Percentiles rank a stretch among this genome's conserved stretches.
phyloP scores from a whole-genome alignment of 2,888 invertebrate genomes.

The Dicyrtomina minuta region DNA sequence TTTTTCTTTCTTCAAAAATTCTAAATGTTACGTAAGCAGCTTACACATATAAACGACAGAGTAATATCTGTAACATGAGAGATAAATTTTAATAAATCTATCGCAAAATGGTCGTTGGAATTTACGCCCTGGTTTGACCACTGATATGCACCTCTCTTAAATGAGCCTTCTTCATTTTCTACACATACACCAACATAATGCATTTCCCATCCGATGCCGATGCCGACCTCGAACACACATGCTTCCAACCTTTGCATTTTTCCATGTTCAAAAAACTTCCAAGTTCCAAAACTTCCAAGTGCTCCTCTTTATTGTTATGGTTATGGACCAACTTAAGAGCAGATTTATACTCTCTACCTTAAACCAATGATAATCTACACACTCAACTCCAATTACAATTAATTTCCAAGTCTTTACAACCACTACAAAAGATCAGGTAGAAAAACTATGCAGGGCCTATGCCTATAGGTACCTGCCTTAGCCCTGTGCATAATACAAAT shows the following conservation, averaged over 20 bases:
- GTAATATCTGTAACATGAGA: not conserved
- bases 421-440: not conserved
- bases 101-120: slow-evolving; percentile 42
- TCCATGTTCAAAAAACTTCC: too few species aligned
- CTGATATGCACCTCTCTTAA: slow-evolving; percentile 20
- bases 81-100: slow-evolving; percentile 40
- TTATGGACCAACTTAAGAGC: slow-evolving; percentile 34
- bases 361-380: slow-evolving; percentile 33
- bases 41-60: too few species aligned
- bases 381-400: slow-evolving; percentile 26
- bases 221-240: too few species aligned
- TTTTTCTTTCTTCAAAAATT: too few species aligned
- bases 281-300: not conserved
- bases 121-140: slow-evolving; percentile 45
- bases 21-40: too few species aligned
- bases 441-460: too few species aligned
- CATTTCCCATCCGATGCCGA: not conserved
- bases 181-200: too few species aligned
- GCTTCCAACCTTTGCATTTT: too few species aligned
- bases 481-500: too few species aligned
- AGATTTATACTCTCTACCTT: slow-evolving; percentile 25
- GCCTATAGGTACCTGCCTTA: too few species aligned
- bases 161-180: too few species aligned
- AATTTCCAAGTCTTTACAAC: not conserved
- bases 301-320: slow-evolving; percentile 43